A percentile compares a stretch with the other conserved stretches of the same genome.
phyloP scores from a whole-genome alignment of 2,113 vertebrate species.

The Donacobius atricapilla region DNA sequence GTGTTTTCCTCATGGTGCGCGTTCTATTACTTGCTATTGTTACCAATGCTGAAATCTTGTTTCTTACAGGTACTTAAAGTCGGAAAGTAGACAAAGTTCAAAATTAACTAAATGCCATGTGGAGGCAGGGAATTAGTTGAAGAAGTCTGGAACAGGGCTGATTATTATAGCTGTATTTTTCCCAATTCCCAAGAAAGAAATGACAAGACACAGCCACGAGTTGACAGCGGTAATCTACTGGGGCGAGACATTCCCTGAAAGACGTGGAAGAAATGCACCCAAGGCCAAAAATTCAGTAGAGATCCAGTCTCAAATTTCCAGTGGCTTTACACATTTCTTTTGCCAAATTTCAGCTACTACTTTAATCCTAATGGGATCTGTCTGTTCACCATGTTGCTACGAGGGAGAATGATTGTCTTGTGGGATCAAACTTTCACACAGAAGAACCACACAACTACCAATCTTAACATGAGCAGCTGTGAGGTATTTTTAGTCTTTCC shows the following conservation, averaged over 20 bases:
- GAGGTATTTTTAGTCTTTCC: neutral
- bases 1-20: neutral
- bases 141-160: neutral
- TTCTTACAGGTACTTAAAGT: neutral
- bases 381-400: neutral
- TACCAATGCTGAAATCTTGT: neutral
- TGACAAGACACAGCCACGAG: fast-evolving
- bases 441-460: neutral
- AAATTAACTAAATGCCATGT: neutral
- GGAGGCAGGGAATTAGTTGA: neutral
- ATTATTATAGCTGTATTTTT: neutral
- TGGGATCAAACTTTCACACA: neutral
- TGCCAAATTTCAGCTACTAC: neutral
- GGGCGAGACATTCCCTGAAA: neutral
- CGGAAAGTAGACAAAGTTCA: neutral
- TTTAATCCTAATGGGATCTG: neutral
- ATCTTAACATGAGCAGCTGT: neutral
- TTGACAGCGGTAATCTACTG: neutral
- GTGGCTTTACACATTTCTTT: neutral
- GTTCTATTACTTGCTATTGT: neutral
- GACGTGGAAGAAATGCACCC: neutral
- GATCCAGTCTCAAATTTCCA: neutral
- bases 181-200: neutral
- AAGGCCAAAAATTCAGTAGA: neutral
- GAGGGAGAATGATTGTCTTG: neutral